Percentiles rank a stretch among this genome's conserved stretches.
Evolutionary conservation across 2,888 invertebrate genomes (phyloP).

Genomic region (Melanchra persicariae): DNA sequence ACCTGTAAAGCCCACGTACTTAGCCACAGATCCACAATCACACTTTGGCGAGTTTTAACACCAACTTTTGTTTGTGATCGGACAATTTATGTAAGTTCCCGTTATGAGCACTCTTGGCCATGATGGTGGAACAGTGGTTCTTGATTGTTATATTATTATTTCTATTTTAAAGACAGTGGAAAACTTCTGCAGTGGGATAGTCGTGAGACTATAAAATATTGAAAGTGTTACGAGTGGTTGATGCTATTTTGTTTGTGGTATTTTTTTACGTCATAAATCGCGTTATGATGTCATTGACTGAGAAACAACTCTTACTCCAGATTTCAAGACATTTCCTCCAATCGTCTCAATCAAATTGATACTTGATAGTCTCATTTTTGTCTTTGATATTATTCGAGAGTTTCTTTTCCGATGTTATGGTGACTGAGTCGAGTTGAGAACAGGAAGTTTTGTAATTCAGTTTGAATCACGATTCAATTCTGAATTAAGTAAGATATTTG

Average conservation of each 20-base stretch:
- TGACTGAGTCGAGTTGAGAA: no score
- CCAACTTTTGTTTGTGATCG: conserved; percentile 79
- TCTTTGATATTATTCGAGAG: no score
- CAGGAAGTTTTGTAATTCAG: no score
- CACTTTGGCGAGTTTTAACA: conserved; percentile 77
- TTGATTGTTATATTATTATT: conserved; percentile 44
- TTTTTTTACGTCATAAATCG: no score
- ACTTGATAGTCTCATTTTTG: no score
- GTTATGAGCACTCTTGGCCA: conserved; percentile 60
- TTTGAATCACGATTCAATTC: no score
- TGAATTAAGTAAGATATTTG: no score
- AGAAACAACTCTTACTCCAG: no score
- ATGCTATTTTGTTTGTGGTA: background rate
- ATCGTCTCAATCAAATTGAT: no score
- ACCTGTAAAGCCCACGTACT: conserved; percentile 66
- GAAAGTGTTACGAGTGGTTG: background rate
- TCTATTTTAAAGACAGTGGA: conserved; percentile 19
- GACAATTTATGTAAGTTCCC: conserved; percentile 77
- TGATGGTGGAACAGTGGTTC: conserved; percentile 44
- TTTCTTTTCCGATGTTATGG: no score
- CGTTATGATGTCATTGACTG: no score
- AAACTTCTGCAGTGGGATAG: background rate
- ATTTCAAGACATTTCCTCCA: no score
- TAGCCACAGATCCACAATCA: conserved; percentile 77
- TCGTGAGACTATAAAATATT: background rate